phyloP scores from a whole-genome alignment of 2,888 invertebrate genomes.

The Phalangium opilio region DNA sequence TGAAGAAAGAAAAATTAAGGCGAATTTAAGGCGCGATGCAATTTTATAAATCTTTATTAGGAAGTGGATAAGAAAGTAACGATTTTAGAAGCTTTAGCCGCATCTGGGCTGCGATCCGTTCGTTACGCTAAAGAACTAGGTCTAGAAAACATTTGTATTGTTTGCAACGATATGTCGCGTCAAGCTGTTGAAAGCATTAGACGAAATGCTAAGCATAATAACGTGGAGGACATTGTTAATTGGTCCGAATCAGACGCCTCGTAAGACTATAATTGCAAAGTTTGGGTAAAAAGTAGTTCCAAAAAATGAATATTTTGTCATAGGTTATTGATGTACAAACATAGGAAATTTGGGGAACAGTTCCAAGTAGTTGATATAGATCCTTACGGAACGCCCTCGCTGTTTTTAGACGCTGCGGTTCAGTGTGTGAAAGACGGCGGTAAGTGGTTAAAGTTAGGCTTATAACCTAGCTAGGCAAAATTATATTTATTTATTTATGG shows the following conservation, averaged over 20 bases:
- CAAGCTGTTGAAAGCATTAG: conserved; percentile 74
- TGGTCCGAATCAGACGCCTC: conserved; percentile 71
- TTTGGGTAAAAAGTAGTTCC: no score
- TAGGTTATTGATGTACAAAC: conserved; percentile 71
- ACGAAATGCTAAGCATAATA: conserved; percentile 58
- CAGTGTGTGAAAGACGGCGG: conserved; percentile 34
- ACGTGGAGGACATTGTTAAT: conserved; percentile 53
- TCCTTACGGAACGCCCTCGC: conserved; percentile 89
- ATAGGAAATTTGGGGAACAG: conserved; percentile 45
- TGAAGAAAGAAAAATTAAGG: no score
- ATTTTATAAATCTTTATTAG: not conserved
- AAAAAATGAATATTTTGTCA: conserved; percentile 22
- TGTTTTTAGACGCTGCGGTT: conserved; percentile 78
- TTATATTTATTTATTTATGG: conserved; percentile 1
- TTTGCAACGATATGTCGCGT: conserved; percentile 80
- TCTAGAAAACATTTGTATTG: conserved; percentile 45
- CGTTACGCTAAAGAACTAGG: conserved; percentile 89
- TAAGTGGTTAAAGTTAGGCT: conserved; percentile 10
- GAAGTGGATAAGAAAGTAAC: conserved; percentile 30
- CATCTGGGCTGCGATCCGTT: conserved; percentile 86
- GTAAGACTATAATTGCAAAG: no score
- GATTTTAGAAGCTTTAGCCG: conserved; percentile 85
- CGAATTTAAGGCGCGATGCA: not conserved
- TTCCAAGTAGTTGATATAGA: conserved; percentile 90
- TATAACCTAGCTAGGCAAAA: not conserved